phyloP scores from a whole-genome alignment of 92 coral and sea anemone genomes.

The Phenganax marumi region DNA sequence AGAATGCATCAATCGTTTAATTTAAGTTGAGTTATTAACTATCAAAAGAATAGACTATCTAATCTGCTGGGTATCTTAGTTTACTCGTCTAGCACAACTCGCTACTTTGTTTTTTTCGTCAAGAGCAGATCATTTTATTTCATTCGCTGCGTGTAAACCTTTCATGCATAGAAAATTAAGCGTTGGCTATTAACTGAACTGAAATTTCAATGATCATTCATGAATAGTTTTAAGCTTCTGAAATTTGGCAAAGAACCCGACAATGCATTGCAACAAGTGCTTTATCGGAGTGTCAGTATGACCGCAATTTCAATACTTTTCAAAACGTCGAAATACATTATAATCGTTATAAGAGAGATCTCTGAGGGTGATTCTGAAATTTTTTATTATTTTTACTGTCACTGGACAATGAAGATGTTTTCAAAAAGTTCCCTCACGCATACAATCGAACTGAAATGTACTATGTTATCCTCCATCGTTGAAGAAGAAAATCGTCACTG shows the following conservation, averaged over 20 bases:
- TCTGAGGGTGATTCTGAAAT: too few species aligned
- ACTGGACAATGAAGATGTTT: too few species aligned
- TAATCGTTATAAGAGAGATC: too few species aligned
- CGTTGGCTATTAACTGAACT: neutral
- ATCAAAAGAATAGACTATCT: neutral
- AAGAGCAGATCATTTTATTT: neutral
- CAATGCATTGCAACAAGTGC: neutral
- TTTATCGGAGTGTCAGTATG: neutral
- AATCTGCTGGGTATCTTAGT: neutral
- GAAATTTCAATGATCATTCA: neutral
- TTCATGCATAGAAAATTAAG: conserved; percentile 6
- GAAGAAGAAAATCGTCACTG: too few species aligned
- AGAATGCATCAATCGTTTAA: neutral
- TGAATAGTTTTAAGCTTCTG: neutral
- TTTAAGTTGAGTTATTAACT: neutral
- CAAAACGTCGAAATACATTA: too few species aligned
- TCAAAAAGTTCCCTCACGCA: too few species aligned
- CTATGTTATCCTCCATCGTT: too few species aligned
- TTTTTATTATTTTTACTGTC: too few species aligned
- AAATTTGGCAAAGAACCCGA: neutral
- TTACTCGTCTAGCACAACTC: neutral
- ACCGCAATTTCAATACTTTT: too few species aligned
- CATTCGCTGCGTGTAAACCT: neutral
- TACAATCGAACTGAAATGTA: too few species aligned
- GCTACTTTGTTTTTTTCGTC: neutral